A percentile compares a stretch with the other conserved stretches of the same genome.
Conservation (phyloP, 2,888 invertebrate species). For the Xanthorhoe designata region DNA sequence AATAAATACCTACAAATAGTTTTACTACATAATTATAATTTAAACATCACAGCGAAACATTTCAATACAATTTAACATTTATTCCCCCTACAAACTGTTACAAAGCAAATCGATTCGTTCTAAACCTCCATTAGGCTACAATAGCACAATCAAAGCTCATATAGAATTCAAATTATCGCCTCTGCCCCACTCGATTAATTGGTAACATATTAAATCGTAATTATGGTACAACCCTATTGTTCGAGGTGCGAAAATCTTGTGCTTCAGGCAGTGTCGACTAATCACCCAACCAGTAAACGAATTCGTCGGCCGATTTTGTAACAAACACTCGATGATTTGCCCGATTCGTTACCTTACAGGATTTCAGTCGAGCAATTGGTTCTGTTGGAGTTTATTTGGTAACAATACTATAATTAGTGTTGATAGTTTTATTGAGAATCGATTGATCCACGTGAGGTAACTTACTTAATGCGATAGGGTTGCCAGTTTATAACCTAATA, state of each 20-base stretch:
- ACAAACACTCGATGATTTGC: slow-evolving; percentile 8
- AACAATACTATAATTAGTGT: slow-evolving; percentile 46
- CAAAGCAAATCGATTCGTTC: slow-evolving; percentile 16
- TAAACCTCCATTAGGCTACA: slow-evolving; percentile 37
- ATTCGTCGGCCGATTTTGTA: background rate
- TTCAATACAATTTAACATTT: background rate
- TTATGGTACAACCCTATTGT: slow-evolving; percentile 76
- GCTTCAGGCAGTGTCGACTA: slow-evolving; percentile 54
- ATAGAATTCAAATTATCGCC: slow-evolving; percentile 45
- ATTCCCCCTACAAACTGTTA: background rate
- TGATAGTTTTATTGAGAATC: slow-evolving; percentile 53
- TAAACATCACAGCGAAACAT: too few species aligned
- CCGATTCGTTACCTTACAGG: background rate
- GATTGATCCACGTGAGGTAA: slow-evolving; percentile 24
- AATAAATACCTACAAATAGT: too few species aligned
- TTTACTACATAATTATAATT: too few species aligned
- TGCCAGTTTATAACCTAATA: background rate
- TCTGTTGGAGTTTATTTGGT: slow-evolving; percentile 20
- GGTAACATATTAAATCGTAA: slow-evolving; percentile 84
- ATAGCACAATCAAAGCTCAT: slow-evolving; percentile 43
- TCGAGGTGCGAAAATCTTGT: slow-evolving; percentile 71
- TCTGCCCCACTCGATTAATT: slow-evolving; percentile 68
- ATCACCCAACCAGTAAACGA: slow-evolving; percentile 49
- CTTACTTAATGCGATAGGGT: background rate
- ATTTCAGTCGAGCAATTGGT: slow-evolving; percentile 8